Evolutionary conservation across 2,888 invertebrate species (phyloP).

Genomic region (Eurois occulta): DNA sequence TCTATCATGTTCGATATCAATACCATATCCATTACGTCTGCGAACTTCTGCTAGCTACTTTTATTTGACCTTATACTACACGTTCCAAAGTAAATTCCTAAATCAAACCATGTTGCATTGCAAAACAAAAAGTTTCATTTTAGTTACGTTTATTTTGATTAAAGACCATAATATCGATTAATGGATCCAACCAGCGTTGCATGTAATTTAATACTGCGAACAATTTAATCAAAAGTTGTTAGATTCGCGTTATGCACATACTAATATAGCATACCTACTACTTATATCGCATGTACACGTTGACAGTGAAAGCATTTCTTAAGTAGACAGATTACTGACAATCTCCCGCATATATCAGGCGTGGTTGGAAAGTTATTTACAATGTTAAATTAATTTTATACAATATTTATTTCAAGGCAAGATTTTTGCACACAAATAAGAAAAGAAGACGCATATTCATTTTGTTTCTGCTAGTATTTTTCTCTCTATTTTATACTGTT

Average conservation of each 20-base stretch:
- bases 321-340: constrained; percentile 42
- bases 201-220: constrained; percentile 19
- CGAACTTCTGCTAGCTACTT: neutral
- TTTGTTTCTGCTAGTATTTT: neutral
- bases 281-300: constrained; percentile 22
- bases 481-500: neutral
- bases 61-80: neutral
- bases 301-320: constrained; percentile 61
- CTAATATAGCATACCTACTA: constrained; percentile 9
- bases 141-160: neutral
- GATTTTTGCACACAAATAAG: constrained; percentile 1
- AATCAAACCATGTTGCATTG: neutral
- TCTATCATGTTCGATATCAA: neutral
- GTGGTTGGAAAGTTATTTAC: constrained; percentile 43
- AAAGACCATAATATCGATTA: neutral
- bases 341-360: constrained; percentile 34
- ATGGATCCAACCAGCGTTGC: neutral
- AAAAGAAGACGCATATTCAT: constrained; percentile 4
- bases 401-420: constrained; percentile 17
- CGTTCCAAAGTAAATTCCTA: too few relatives aligned
- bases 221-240: neutral
- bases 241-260: constrained; percentile 26
- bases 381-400: constrained; percentile 34
- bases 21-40: too few relatives aligned
- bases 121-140: neutral